A percentile compares a stretch with the other conserved stretches of the same genome.
Evolutionary conservation across 2,797 vertebrate genomes (phyloP).

Genomic region (Leucoraja ocellata): DNA sequence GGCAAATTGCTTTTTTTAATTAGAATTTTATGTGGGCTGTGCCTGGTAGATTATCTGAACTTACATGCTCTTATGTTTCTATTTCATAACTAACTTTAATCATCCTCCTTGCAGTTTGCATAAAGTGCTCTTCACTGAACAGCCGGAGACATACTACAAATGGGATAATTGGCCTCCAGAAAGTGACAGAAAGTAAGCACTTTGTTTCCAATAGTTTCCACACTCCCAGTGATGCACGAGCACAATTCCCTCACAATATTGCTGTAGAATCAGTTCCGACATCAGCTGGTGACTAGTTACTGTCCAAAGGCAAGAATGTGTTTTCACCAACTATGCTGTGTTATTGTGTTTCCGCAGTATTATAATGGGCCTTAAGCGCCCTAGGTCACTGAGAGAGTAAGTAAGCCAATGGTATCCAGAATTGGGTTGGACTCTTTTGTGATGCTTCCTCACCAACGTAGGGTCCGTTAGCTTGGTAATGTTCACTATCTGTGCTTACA

Average conservation of each 20-base stretch:
- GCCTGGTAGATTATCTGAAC: background rate
- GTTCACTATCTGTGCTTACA: background rate
- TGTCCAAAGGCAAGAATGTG: background rate
- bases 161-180: conserved; percentile 99
- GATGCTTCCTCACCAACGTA: background rate
- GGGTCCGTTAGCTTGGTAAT: background rate
- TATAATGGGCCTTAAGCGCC: background rate
- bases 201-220: rapidly evolving
- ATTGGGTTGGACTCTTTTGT: background rate
- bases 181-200: conserved; percentile 90
- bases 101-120: conserved; percentile 69
- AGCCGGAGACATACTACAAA: conserved; percentile 97
- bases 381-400: background rate
- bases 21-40: background rate
- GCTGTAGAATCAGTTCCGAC: background rate
- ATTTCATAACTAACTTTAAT: background rate
- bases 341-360: background rate
- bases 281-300: background rate
- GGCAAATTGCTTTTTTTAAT: background rate
- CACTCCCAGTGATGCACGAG: background rate
- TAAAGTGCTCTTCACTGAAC: conserved; percentile 97
- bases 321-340: background rate
- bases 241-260: background rate
- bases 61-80: background rate
- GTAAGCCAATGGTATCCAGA: background rate